Evolutionary conservation across 2,888 invertebrate species (phyloP).

Genomic region (Dicyrtoma fusca): DNA sequence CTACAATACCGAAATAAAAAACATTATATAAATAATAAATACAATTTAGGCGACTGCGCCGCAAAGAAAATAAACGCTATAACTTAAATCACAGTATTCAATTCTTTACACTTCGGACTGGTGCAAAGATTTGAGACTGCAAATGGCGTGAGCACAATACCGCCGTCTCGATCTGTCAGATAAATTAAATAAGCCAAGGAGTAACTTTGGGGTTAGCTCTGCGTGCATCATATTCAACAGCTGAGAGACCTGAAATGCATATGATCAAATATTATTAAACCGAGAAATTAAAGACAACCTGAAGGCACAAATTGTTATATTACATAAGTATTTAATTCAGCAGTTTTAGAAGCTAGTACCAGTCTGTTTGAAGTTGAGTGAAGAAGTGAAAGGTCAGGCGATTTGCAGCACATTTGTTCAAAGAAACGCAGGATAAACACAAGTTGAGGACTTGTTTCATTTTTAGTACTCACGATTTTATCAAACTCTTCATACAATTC

Average conservation of each 20-base stretch:
- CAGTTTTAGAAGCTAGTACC: too few relatives aligned
- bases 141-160: slow-evolving; percentile 49
- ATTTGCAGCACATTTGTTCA: slow-evolving; percentile 49
- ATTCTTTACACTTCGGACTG: background rate
- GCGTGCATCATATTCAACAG: slow-evolving; percentile 49
- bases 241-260: slow-evolving; percentile 40
- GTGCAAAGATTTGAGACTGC: slow-evolving; percentile 41
- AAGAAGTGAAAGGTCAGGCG: slow-evolving; percentile 42
- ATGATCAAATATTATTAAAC: background rate
- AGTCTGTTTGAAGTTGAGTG: slow-evolving; percentile 45
- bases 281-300: background rate
- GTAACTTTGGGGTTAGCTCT: slow-evolving; percentile 44
- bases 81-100: too few relatives aligned
- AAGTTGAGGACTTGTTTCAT: slow-evolving; percentile 46
- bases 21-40: too few relatives aligned
- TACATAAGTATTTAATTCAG: too few relatives aligned
- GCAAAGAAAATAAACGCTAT: too few relatives aligned
- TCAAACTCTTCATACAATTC: slow-evolving; percentile 50
- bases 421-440: slow-evolving; percentile 51
- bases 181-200: slow-evolving; percentile 44
- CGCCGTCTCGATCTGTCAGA: slow-evolving; percentile 42
- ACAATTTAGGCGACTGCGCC: too few relatives aligned
- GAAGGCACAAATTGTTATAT: too few relatives aligned
- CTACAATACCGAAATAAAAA: too few relatives aligned
- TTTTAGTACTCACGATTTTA: slow-evolving; percentile 39